Evolutionary conservation across 2,797 vertebrate genomes (phyloP).

Genomic region (Sylvia borin): DNA sequence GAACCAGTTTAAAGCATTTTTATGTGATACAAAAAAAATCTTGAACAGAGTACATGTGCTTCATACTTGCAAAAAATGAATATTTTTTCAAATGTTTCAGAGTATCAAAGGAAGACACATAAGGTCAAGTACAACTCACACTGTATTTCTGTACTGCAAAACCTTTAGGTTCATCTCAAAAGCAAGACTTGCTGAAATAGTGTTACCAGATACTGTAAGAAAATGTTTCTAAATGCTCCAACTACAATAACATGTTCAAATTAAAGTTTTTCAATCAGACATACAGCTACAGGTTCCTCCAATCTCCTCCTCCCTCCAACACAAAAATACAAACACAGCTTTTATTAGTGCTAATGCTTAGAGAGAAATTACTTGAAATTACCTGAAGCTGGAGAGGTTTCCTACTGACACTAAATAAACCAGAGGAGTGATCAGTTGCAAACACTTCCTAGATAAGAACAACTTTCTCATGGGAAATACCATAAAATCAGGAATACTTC

Average conservation of each 20-base stretch:
- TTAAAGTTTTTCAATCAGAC: background rate
- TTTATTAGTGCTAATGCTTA: background rate
- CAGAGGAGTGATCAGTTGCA: background rate
- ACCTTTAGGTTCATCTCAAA: background rate
- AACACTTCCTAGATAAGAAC: background rate
- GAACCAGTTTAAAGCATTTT: background rate
- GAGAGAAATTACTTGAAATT: background rate
- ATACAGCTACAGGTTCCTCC: background rate
- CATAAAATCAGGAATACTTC: background rate
- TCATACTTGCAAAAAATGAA: background rate
- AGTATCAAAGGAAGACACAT: background rate
- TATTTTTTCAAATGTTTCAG: background rate
- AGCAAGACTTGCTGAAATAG: background rate
- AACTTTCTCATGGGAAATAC: background rate
- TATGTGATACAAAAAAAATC: background rate
- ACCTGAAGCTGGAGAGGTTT: background rate
- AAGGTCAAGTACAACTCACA: background rate
- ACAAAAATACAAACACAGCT: background rate
- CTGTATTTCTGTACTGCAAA: background rate
- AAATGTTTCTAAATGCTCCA: background rate
- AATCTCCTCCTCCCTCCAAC: background rate
- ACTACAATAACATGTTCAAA: background rate
- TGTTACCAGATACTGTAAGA: background rate
- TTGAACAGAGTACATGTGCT: background rate
- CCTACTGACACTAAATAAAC: background rate